phyloP scores from a whole-genome alignment of 2,888 invertebrate species.

The Troides aeacus region DNA sequence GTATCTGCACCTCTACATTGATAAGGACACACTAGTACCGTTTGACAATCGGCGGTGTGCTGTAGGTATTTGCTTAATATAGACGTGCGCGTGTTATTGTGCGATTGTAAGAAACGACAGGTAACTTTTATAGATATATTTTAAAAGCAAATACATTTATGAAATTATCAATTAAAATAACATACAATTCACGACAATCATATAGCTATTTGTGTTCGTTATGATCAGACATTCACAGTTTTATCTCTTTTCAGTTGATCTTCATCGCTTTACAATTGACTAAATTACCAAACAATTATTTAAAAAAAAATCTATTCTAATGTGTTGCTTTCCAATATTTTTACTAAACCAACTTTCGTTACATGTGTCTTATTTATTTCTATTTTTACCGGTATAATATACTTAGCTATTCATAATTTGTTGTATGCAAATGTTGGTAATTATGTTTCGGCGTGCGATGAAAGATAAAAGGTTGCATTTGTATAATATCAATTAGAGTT shows the following conservation, averaged over 20 bases:
- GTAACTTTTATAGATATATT: constrained; percentile 11
- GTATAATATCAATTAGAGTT: background rate
- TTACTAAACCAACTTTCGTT: background rate
- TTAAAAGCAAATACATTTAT: background rate
- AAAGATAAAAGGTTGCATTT: background rate
- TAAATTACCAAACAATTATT: background rate
- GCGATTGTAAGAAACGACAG: constrained; percentile 20
- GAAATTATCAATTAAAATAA: background rate
- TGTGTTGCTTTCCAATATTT: background rate
- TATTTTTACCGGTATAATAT: background rate
- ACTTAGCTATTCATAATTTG: background rate
- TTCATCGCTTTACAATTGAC: background rate
- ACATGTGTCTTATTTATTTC: background rate
- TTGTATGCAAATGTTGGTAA: background rate
- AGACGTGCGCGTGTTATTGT: constrained; percentile 22
- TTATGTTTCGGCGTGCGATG: background rate
- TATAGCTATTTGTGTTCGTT: too few relatives aligned
- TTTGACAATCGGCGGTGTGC: constrained; percentile 23
- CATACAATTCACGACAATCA: too few relatives aligned
- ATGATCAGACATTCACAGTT: too few relatives aligned
- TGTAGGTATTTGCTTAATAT: constrained; percentile 10
- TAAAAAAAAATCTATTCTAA: background rate
- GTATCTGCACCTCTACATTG: constrained; percentile 26
- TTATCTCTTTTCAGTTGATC: background rate
- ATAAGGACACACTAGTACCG: constrained; percentile 24